Conservation (phyloP, 2,113 vertebrate species). For the Lagopus muta region DNA sequence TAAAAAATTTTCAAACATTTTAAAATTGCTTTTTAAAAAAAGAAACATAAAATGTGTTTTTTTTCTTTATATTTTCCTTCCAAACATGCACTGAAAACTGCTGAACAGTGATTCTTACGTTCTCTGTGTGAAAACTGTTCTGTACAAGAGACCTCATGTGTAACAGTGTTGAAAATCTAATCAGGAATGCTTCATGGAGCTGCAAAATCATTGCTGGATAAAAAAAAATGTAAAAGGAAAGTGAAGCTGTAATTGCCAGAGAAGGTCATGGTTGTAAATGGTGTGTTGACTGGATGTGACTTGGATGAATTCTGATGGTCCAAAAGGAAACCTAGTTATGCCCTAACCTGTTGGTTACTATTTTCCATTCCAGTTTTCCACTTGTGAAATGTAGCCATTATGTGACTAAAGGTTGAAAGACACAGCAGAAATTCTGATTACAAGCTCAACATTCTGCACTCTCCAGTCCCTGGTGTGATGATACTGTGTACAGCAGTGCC, state of each 20-base stretch:
- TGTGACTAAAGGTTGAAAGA: constrained; percentile 1
- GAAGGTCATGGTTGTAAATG: constrained; percentile 3
- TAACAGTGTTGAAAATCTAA: constrained; percentile 66
- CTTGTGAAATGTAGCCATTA: background rate
- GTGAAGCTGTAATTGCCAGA: constrained; percentile 50
- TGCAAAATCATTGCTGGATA: constrained; percentile 34
- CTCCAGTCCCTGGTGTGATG: constrained; percentile 2
- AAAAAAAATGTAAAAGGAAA: constrained; percentile 61
- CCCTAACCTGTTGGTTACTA: background rate
- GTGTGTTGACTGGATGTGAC: background rate
- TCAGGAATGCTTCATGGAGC: constrained; percentile 61
- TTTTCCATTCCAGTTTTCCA: background rate
- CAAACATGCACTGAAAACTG: background rate
- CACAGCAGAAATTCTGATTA: constrained; percentile 21
- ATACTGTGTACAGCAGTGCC: background rate
- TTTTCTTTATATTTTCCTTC: background rate
- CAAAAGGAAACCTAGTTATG: background rate
- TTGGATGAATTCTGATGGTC: background rate
- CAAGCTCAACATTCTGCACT: constrained; percentile 15
- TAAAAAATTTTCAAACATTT: background rate
- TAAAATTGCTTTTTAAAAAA: background rate
- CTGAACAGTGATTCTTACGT: background rate
- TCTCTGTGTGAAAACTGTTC: background rate
- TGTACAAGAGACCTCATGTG: constrained; percentile 31
- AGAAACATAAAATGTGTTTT: background rate